Evolutionary conservation across 2,113 vertebrate species (phyloP).

Genomic region (Microcebus murinus): DNA sequence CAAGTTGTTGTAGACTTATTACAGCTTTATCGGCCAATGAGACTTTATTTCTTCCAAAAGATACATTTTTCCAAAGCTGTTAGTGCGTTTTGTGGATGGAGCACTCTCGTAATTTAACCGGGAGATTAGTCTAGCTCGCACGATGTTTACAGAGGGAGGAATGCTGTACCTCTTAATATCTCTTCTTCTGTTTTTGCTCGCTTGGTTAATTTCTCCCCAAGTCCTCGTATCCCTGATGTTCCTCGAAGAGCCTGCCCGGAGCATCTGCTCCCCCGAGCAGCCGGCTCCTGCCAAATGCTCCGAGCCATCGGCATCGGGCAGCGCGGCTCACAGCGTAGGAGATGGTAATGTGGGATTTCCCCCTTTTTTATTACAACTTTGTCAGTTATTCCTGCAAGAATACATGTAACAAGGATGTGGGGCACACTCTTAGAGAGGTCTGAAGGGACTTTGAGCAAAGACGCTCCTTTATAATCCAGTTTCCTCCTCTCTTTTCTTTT

Average conservation of each 20-base stretch:
- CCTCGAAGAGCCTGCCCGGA: slow-evolving; percentile 79
- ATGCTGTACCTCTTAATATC: slow-evolving; percentile 79
- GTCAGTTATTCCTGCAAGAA: slow-evolving; percentile 83
- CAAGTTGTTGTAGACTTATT: background rate
- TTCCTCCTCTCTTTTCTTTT: background rate
- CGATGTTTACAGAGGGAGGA: slow-evolving; percentile 79
- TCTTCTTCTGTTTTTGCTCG: slow-evolving; percentile 85
- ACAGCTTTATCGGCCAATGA: accelerated
- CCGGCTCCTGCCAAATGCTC: slow-evolving; percentile 83
- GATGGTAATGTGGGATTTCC: slow-evolving; percentile 77
- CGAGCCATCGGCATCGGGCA: slow-evolving; percentile 74
- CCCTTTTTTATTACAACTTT: slow-evolving; percentile 79
- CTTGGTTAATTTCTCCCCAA: slow-evolving; percentile 86
- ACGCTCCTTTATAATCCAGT: background rate
- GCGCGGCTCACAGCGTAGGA: slow-evolving; percentile 76
- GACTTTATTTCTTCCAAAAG: slow-evolving; percentile 5
- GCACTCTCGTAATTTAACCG: slow-evolving; percentile 40
- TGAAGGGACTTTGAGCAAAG: background rate
- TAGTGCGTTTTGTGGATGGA: background rate
- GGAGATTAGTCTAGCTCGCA: slow-evolving; percentile 63
- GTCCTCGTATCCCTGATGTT: slow-evolving; percentile 86
- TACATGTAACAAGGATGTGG: slow-evolving; percentile 66
- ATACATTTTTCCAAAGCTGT: slow-evolving; percentile 28
- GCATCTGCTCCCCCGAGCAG: slow-evolving; percentile 83
- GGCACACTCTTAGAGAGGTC: background rate